Base-by-base conservation (phyloP, 2,113 vertebrate genomes). In the Cyprinodon brontotheroides region DNA sequence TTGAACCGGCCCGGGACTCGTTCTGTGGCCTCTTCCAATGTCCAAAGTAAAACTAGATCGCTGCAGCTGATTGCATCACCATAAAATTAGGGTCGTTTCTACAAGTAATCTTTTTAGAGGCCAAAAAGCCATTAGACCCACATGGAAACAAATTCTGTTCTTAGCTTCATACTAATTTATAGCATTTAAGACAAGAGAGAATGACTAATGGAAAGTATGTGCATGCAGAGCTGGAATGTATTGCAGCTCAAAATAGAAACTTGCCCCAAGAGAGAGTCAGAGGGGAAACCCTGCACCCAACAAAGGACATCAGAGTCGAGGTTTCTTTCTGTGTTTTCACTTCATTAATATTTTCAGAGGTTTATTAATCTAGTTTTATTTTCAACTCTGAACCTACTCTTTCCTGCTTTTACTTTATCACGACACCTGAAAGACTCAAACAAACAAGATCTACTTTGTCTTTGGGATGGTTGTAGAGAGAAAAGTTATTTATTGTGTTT, bases 241-340 rank as follows among this genome's bases (percentile, higher is more conserved):
- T 90, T 83, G 60, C 62, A 68, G 83, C 93, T 85, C 87, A 92
- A 84, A 94, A 94, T 94, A 94, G 94, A 72, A 87, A 59, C 87
- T 50, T 75, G 86, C 81, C 86, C 84, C 78, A 47, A 78, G 86
- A 92, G 89, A 91, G 68, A n/a, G 87, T 89, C 74, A 10, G 8
- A 57, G 82, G 86, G 86, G 13, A 63, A 93, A 91, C 88, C 87
- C 78, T 70, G 77, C 76, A 84, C 87, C 87, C 84, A 78, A 74
- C 89, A 91, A 40, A 91, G 89, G 87, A 79, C 90, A 83, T 69
- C 48, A 70, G 38, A 48, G 70, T 77, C 75, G 17, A 62, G 76
- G 81, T 70, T 80, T 41, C 20, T 72, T 37, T 29, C 13, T 41
- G 41, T 68, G 78, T 82, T 72, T 22, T 29, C 17, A 6, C 61